These are phyloP conservation scores for Chaenocephalus aceratus DNA, from an alignment of 2,113 vertebrate genomes.

Conservation along the genomic window DNA sequence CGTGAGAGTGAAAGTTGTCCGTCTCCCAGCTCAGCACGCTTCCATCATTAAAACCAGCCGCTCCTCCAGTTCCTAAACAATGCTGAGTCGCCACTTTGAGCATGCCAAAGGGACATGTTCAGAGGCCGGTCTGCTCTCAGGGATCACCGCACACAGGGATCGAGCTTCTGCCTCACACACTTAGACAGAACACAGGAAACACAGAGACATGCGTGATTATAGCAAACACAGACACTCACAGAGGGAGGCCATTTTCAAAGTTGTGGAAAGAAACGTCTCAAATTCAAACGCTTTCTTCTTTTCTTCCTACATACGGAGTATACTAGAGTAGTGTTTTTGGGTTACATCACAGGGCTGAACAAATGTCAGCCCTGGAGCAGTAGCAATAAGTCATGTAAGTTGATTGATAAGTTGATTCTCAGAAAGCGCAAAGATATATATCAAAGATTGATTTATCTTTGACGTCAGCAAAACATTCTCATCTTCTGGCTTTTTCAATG, in stretches of 20 bases:
- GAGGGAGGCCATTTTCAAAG: not conserved
- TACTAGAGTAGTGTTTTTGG: not conserved
- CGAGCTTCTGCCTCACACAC: conserved; percentile 25
- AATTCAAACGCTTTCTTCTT: not conserved
- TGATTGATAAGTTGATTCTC: not conserved
- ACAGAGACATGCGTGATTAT: conserved; percentile 24
- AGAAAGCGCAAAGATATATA: not conserved
- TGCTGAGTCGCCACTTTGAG: conserved; percentile 62
- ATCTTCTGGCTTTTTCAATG: not conserved
- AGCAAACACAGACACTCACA: not conserved
- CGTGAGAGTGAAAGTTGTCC: conserved; percentile 46
- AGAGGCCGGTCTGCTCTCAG: conserved; percentile 40
- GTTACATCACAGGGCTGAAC: too few species aligned
- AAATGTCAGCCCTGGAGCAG: too few species aligned
- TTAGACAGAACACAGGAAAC: conserved; percentile 3
- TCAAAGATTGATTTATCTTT: not conserved
- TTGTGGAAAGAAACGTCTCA: not conserved
- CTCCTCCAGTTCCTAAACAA: conserved; percentile 35
- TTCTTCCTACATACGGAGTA: not conserved
- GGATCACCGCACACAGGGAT: conserved; percentile 35
- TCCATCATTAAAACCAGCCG: conserved; percentile 67
- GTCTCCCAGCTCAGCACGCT: conserved; percentile 53
- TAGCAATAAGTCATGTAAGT: not conserved
- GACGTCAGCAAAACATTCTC: not conserved
- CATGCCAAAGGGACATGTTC: conserved; percentile 30